Evolutionary conservation across 2,888 invertebrate species (phyloP), one percentile per base, ranked within the genome.

Genomic region (Synergus itoensis): DNA sequence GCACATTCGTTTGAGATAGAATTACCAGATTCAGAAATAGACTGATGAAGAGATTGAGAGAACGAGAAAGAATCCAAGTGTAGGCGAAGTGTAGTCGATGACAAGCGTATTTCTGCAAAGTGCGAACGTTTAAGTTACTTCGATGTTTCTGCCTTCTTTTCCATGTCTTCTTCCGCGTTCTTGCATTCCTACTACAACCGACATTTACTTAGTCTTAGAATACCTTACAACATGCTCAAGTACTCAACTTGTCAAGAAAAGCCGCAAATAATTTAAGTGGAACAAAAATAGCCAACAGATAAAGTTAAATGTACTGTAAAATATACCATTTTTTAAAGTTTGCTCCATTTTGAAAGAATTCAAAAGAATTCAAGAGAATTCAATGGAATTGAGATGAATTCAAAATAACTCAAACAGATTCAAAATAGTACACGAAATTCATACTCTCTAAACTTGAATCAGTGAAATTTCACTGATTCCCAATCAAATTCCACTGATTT

Each of bases 11-110:
- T 14, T 2, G 9, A 45, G 67, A 43, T 21, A 45, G 67, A 67
- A 45, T 45, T 67, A 5, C 67, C 14, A 14, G 41, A 65, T 43
- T 45, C 67, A 62, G 41, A 60, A 67, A 67, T 67, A 67, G 67
- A 67, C 48, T 67, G 45, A 67, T 67, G 67, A 67, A 67, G 76
- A 76, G 76, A 76, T 57, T 62, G 53, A 41, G 76, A 62, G 53
- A 76, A n/a, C 57, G 36, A 76, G 62, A 76, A 62, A 76, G 60
- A 53, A 53, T 67, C 28, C 14, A 83, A 84, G 45, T 45, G 67
- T 67, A 67, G 45, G 67, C 45, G 67, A 67, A 45, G 41, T 65
- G 67, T 21, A 67, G 45, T 67, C 43, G 67, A 67, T 21, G 67
- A 67, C 43, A 67, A 45, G 67, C 14, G 67, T 45, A 67, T 67